Evolutionary conservation across 2,797 vertebrate genomes (phyloP).

Genomic region (Luscinia megarhynchos): DNA sequence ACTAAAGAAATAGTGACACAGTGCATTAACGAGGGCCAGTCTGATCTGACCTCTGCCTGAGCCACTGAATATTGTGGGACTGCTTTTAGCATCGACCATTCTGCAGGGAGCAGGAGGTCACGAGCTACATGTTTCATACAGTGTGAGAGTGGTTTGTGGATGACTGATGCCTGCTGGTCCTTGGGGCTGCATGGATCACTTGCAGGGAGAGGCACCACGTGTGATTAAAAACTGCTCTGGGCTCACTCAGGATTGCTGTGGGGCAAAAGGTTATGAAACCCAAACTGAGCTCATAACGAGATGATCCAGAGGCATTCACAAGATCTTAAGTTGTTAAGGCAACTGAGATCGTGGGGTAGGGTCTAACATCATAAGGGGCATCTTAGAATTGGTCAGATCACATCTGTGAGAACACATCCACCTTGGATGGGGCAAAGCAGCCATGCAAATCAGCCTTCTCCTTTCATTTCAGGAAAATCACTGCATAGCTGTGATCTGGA

Average conservation of each 20-base stretch:
- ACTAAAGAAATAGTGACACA: slow-evolving; percentile 53
- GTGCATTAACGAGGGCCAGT: slow-evolving; percentile 40
- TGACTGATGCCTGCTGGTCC: slow-evolving; percentile 55
- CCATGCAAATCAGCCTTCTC: neutral
- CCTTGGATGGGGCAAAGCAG: neutral
- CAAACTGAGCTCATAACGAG: neutral
- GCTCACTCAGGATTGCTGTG: neutral
- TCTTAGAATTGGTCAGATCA: neutral
- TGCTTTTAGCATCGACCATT: slow-evolving; percentile 49
- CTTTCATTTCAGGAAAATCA: neutral
- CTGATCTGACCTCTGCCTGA: slow-evolving; percentile 48
- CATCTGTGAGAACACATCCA: neutral
- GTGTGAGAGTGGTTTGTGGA: slow-evolving; percentile 4
- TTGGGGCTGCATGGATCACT: slow-evolving; percentile 49
- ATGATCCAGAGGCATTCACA: neutral
- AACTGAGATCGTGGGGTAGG: neutral
- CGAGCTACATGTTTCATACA: neutral
- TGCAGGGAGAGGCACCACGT: neutral
- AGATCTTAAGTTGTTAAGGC: neutral
- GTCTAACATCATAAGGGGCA: neutral
- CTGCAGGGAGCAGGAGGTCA: slow-evolving; percentile 57
- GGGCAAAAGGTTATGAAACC: slow-evolving; percentile 40
- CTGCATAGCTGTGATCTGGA: neutral
- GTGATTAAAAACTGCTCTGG: slow-evolving; percentile 39
- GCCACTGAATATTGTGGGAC: slow-evolving; percentile 3